Percentiles rank a stretch among this genome's conserved stretches.
Evolutionary conservation across 2,113 vertebrate genomes (phyloP).

Genomic region (Spea bombifrons): DNA sequence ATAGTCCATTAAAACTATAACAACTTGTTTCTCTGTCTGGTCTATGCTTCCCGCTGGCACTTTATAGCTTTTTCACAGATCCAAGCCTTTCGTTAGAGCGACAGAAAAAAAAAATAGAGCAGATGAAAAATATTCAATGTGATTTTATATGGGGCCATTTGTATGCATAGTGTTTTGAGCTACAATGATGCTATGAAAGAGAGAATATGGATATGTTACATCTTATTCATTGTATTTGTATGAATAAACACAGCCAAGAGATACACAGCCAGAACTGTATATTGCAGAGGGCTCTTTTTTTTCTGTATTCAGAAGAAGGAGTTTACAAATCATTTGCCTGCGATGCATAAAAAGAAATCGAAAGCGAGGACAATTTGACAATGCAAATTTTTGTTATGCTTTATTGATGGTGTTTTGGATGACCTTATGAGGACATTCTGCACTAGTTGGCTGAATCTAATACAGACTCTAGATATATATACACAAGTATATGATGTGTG

Average conservation of each 20-base stretch:
- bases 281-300: conserved; percentile 14
- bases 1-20: conserved; percentile 31
- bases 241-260: conserved; percentile 37
- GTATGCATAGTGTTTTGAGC: conserved; percentile 40
- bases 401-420: conserved; percentile 32
- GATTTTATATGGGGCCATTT: conserved; percentile 34
- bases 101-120: conserved; percentile 26
- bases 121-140: conserved; percentile 33
- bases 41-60: conserved; percentile 18
- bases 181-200: conserved; percentile 20
- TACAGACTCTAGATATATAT: conserved; percentile 7
- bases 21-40: conserved; percentile 33
- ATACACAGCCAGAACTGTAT: conserved; percentile 16
- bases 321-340: conserved; percentile 27
- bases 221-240: conserved; percentile 40
- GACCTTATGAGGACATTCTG: conserved; percentile 19
- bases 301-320: conserved; percentile 27
- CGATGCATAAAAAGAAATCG: conserved; percentile 1
- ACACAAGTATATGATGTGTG: background rate
- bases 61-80: conserved; percentile 36
- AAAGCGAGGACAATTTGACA: conserved; percentile 39
- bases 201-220: conserved; percentile 37
- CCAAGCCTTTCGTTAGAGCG: conserved; percentile 17
- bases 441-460: background rate
- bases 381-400: conserved; percentile 36